These are phyloP conservation scores for Cochlearius cochlearius DNA, from an alignment of 2,113 vertebrate genomes.

Conservation along the genomic window DNA sequence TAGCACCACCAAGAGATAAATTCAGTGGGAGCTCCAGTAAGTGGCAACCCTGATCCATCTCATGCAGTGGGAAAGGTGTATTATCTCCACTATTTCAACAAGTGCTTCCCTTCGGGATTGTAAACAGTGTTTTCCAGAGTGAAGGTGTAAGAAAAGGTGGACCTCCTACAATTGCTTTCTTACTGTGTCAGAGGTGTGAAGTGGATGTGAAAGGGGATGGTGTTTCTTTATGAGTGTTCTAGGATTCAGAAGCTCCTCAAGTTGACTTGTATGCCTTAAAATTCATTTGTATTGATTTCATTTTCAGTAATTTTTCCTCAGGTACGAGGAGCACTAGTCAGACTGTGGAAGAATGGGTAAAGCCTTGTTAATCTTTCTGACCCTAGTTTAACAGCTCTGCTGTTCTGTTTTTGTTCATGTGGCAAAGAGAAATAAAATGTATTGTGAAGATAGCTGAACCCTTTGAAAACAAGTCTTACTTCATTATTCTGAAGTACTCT, in stretches of 20 bases:
- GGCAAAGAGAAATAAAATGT: background rate
- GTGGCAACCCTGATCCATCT: background rate
- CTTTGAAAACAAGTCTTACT: background rate
- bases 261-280: background rate
- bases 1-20: background rate
- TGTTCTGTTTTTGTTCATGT: background rate
- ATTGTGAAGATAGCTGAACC: background rate
- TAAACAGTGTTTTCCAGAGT: background rate
- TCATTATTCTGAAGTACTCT: background rate
- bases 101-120: background rate
- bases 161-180: background rate
- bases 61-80: background rate
- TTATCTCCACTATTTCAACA: background rate
- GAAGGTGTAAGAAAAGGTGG: background rate
- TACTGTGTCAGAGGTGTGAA: background rate
- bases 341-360: background rate
- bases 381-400: background rate
- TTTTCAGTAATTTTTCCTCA: background rate
- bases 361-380: background rate
- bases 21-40: background rate
- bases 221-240: background rate
- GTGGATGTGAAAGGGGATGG: background rate
- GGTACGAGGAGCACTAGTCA: background rate
- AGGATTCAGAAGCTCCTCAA: background rate
- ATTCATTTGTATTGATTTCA: background rate